A percentile compares a stretch with the other conserved stretches of the same genome.
Evolutionary conservation across 2,797 vertebrate genomes (phyloP).

Genomic region (Hippoglossus hippoglossus): DNA sequence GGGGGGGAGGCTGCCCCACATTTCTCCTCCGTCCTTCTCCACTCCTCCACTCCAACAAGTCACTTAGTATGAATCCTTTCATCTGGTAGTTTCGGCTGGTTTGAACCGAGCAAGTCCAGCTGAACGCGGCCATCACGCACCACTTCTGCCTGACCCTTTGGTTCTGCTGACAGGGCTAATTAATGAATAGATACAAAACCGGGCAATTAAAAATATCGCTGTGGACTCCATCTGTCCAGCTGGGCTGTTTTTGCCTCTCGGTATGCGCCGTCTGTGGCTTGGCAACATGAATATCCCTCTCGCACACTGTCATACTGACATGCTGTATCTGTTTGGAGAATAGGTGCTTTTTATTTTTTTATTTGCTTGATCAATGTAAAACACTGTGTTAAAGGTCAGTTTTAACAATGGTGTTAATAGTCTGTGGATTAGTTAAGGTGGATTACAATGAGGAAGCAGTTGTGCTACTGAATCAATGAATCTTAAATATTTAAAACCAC

Average conservation of each 20-base stretch:
- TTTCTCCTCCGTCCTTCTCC: constrained; percentile 54
- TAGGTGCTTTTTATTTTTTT: not conserved
- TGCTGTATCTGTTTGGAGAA: not conserved
- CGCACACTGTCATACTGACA: constrained; percentile 25
- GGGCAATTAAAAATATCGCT: constrained; percentile 59
- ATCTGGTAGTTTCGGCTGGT: constrained; percentile 42
- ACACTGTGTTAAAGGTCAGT: constrained; percentile 27
- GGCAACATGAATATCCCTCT: constrained; percentile 37
- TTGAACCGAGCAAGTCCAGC: constrained; percentile 22
- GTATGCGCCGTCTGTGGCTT: constrained; percentile 49
- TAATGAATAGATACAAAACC: constrained; percentile 64
- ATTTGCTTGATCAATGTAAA: constrained; percentile 14
- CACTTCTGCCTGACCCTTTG: constrained; percentile 50
- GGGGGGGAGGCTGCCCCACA: constrained; percentile 65
- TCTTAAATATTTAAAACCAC: not conserved
- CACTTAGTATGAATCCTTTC: constrained; percentile 58
- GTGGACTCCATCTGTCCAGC: constrained; percentile 69
- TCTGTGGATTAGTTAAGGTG: not conserved
- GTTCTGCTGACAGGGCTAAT: constrained; percentile 68
- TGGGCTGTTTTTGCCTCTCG: constrained; percentile 64
- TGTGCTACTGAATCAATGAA: not conserved
- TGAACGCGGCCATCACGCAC: constrained; percentile 28
- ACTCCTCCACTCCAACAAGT: constrained; percentile 52
- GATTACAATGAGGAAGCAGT: constrained; percentile 19
- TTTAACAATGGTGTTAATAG: not conserved